Conservation (phyloP, 2,888 invertebrate species). For the Hydroisotoma schaefferi region DNA sequence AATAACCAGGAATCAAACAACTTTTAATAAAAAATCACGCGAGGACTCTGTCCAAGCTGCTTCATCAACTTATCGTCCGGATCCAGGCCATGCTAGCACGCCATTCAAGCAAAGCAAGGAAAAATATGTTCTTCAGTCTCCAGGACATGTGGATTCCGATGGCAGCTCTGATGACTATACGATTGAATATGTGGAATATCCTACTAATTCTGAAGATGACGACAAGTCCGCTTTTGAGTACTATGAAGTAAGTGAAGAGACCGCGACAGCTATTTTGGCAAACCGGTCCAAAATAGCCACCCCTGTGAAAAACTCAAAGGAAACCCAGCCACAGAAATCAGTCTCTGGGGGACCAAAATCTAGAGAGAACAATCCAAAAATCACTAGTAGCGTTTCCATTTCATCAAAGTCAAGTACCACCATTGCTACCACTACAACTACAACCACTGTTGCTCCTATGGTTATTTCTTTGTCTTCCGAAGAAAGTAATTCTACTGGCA, state of each 20-base stretch:
- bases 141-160: neutral
- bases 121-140: neutral
- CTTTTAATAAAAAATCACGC: conserved; percentile 16
- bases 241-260: conserved; percentile 41
- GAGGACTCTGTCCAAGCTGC: conserved; percentile 17
- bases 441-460: conserved; percentile 27
- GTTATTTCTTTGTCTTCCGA: conserved; percentile 18
- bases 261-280: conserved; percentile 29
- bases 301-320: too few relatives aligned
- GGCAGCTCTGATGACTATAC: conserved; percentile 36
- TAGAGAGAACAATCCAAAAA: neutral
- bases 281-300: neutral
- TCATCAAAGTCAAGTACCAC: conserved; percentile 34
- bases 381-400: conserved; percentile 30
- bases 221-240: conserved; percentile 37
- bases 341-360: too few relatives aligned
- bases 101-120: neutral
- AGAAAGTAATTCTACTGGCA: conserved; percentile 19
- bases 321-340: too few relatives aligned
- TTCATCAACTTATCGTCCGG: conserved; percentile 30
- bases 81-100: conserved; percentile 11
- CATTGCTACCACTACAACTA: conserved; percentile 26
- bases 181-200: conserved; percentile 39
- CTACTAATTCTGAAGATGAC: conserved; percentile 8
- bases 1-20: conserved; percentile 23